Evolutionary conservation across 2,113 vertebrate genomes (phyloP).

Genomic region (Tiliqua scincoides): DNA sequence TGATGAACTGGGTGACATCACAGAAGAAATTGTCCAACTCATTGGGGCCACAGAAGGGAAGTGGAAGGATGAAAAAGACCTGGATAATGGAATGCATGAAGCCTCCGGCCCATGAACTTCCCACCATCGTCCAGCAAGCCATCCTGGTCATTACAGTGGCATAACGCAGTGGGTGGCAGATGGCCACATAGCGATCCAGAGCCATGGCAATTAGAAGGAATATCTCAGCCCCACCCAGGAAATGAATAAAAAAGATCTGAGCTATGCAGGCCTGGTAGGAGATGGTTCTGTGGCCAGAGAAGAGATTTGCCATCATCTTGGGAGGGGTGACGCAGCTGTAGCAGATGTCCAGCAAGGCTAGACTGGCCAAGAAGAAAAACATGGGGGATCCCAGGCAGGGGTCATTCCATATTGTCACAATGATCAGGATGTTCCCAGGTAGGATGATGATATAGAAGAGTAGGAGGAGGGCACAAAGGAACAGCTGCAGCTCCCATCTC

Average conservation of each 20-base stretch:
- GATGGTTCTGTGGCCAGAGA: conserved; percentile 39
- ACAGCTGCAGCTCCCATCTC: conserved; percentile 40
- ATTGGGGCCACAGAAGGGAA: conserved; percentile 67
- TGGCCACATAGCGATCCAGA: conserved; percentile 63
- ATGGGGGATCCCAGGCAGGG: conserved; percentile 51
- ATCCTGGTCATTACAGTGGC: conserved; percentile 29
- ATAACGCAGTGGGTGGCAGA: conserved; percentile 59
- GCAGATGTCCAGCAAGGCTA: conserved; percentile 57
- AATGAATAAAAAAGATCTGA: conserved; percentile 66
- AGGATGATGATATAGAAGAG: conserved; percentile 44
- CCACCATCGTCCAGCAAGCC: conserved; percentile 37
- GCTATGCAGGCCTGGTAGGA: conserved; percentile 59
- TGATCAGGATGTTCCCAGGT: conserved; percentile 55
- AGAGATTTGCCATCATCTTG: conserved; percentile 63
- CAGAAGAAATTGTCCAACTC: conserved; percentile 61
- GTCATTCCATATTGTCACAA: conserved; percentile 36
- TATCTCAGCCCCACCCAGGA: conserved; percentile 54
- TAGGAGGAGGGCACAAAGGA: conserved; percentile 42
- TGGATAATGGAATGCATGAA: conserved; percentile 61
- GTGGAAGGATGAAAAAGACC: conserved; percentile 43
- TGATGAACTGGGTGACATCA: conserved; percentile 50
- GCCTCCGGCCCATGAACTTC: conserved; percentile 55
- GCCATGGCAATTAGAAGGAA: conserved; percentile 62
- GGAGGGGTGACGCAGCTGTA: conserved; percentile 62
- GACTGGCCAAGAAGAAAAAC: conserved; percentile 64